These are phyloP conservation scores for Lepilemur septentrionalis DNA, from an alignment of 2,797 vertebrate genomes.

Conservation along the genomic window DNA sequence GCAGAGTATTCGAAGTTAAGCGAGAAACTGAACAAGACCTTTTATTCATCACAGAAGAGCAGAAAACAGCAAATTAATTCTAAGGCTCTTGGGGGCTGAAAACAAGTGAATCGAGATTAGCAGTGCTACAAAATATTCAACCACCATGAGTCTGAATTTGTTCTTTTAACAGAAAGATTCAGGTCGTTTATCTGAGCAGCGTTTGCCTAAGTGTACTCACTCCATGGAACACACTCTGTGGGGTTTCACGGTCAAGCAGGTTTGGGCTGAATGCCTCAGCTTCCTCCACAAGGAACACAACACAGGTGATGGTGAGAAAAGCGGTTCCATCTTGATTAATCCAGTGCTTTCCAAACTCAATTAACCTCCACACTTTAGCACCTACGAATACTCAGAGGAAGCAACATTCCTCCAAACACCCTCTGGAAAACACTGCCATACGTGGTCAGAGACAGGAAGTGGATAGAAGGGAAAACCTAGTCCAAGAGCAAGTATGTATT, in stretches of 20 bases:
- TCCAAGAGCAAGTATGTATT: background rate
- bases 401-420: background rate
- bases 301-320: background rate
- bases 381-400: background rate
- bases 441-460: background rate
- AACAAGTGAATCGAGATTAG: background rate
- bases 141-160: background rate
- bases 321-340: background rate
- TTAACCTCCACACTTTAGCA: background rate
- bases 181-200: background rate
- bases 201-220: background rate
- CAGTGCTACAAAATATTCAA: background rate
- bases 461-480: background rate
- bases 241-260: background rate
- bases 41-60: background rate
- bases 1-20: background rate
- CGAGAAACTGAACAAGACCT: constrained; percentile 27
- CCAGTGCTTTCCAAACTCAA: background rate
- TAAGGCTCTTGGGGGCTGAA: background rate
- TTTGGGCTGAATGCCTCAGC: background rate
- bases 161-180: background rate
- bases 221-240: background rate
- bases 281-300: background rate
- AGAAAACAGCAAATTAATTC: constrained; percentile 27
- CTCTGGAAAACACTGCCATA: background rate